Base-by-base conservation (phyloP, 2,888 invertebrate species). In the Phengaris alcon region DNA sequence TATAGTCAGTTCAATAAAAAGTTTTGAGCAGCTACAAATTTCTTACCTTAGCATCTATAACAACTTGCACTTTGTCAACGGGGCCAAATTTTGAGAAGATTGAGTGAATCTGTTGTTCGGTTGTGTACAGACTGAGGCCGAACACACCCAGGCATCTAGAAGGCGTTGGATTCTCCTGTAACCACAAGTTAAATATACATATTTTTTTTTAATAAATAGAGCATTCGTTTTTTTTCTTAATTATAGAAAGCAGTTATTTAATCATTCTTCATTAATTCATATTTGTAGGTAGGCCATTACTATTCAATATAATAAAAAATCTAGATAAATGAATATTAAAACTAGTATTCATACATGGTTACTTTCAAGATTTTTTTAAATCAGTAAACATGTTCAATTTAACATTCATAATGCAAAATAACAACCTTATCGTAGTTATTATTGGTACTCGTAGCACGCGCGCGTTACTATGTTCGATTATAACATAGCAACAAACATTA, bases 131-230 rank as follows among this genome's bases (percentile, higher is more conserved):
- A 85, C 97, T 98, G 76, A 99, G 93, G 5, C 99, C 99, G 89
- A 99, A 99, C 12, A 99, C 97, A 22, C 99, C 99, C 73, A 99
- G 94, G 86, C 99, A 99, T 75, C 97, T 95, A 72, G 96, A 97
- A 3, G 97, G 97, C 78, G 96, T 95, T 0, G 99, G 99, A 86
- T 97, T 96, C 83, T 98, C 97, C 94, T 95, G 89, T 80, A 81
- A 81, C 35, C 5, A 35, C 6, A 35, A 64, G 10, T 10, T 12
- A 0, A 22, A 8, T 52, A 52, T 9, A 10, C 52, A 52, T 52
- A 12, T 12, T 52, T 52, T 52, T 48, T 8, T 48, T 48, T n/a
- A n/a, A 48, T 48, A 48, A 48, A 48, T 48, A 48, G 8, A 48
- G 4, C 48, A 48, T 48, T 7, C 2, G 1, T 48, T 7, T 48